Conservation (phyloP, 2,888 invertebrate genomes). For the Alviniconcha strummeri region DNA sequence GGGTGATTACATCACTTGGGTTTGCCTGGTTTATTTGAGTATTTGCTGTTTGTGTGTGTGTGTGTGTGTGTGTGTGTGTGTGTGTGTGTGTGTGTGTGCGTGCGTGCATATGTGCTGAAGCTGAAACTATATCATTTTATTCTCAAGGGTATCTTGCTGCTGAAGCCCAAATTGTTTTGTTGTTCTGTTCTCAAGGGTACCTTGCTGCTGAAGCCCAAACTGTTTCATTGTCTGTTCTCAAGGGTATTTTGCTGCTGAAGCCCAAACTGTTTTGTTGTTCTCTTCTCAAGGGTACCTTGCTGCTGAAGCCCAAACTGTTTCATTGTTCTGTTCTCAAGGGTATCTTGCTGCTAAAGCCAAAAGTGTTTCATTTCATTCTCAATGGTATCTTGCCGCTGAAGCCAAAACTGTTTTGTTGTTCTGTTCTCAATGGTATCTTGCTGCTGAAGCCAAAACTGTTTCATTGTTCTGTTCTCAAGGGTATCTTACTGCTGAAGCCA, state of each 20-base stretch:
- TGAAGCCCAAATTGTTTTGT: conserved; percentile 58
- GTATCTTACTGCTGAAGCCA: conserved; percentile 66
- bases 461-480: conserved; percentile 49
- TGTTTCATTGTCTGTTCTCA: no score
- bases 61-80: background rate
- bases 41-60: background rate
- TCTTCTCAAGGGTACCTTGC: no score
- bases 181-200: no score
- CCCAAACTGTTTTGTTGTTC: conserved; percentile 50
- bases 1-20: no score
- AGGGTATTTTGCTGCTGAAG: conserved; percentile 69
- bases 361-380: conserved; percentile 29
- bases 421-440: no score
- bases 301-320: no score
- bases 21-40: background rate
- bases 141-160: conserved; percentile 67
- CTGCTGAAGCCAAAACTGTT: no score
- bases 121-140: no score
- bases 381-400: conserved; percentile 50
- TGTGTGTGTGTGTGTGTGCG: background rate
- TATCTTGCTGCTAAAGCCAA: conserved; percentile 64
- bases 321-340: conserved; percentile 54
- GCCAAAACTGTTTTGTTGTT: conserved; percentile 40
- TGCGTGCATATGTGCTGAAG: background rate
- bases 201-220: no score